Evolutionary conservation across 2,888 invertebrate genomes (phyloP), one percentile per base, ranked within the genome.

Genomic region (Meteorus cinctellus): DNA sequence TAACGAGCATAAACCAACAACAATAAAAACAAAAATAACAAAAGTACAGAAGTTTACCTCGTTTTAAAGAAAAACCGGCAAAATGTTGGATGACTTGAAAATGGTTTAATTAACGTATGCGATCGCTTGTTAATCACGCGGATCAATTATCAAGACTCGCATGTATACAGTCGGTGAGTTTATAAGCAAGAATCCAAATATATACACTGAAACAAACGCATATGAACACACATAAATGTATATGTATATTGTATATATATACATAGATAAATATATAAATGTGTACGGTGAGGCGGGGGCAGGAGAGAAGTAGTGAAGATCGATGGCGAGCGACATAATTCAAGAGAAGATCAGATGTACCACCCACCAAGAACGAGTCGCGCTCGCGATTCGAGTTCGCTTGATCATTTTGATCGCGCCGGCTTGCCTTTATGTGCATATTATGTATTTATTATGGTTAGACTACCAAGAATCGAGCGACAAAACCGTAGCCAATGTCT

Each of bases 371-470:
- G 85, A 74, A 67, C 73, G 78, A 78, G 67, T 66, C 41, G 67
- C 75, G 70, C 41, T 48, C 73, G 79, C 81, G 81, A 79, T 81
- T 80, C 78, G 84, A 84, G 84, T 82, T 85, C 83, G 84, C 85
- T 85, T 85, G 87, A 88, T 88, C 86, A 88, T 88, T 87, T 88
- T 83, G 87, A 88, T 87, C 87, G 87, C 87, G 86, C 86, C 86
- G 86, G 84, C 83, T 82, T 81, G 82, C 87, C 86, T 88, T 89
- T 88, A 89, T 89, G 88, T 88, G 87, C 87, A 89, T 89, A 89
- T 88, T 89, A 89, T 88, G 88, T 88, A 89, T 89, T 89, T 89
- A 89, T 89, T 89, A 89, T 86, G 86, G 86, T 83, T 81, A 84
- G 80, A 75, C 85, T 88, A 88, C 89, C 84, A 81, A 83, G 88